Evolutionary conservation across 2,888 invertebrate genomes (phyloP), one percentile per base, ranked within the genome.

Genomic region (Perizoma affinitatum): DNA sequence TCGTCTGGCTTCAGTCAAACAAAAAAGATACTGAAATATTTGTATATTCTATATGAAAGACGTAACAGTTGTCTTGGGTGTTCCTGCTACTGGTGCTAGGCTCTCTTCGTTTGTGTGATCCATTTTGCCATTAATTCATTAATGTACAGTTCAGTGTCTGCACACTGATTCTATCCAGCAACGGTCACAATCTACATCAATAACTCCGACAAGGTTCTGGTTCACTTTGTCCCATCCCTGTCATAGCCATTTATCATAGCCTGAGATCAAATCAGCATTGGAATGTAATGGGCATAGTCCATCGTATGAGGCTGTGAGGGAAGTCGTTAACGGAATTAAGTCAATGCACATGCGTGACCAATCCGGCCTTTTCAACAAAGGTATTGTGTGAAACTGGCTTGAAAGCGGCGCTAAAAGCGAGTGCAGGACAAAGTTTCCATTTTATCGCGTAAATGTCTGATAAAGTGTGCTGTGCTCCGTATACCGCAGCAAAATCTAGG

Each of bases 201-300:
- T 22, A 22, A 22, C 22, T 22, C 22, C 1, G 22, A 22, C 38
- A 6, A 38, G 5, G 38, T 38, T 38, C 38, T 7, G 5, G 38
- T 38, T 22, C 38, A 6, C 38, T 6, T 46, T 41, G 52, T 61
- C 58, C 49, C 65, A 64, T 64, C 52, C 36, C 59, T 65, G 46
- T 41, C 49, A 36, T 52, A 61, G 63, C 68, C 70, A 82, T 82
- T 79, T 73, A 80, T 82, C 79, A 79, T 63, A 54, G 63, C 50
- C 66, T 65, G 69, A 70, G 73, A 79, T 80, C 78, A 74, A 78
- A 81, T 80, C 76, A 73, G 68, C 69, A 71, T 71, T 69, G 74
- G 75, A 76, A 79, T 78, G 78, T 70, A 68, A 73, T 75, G 73
- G 73, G 69, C 67, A 62, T 64, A 67, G 63, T 63, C 64, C 61